A percentile compares a stretch with the other conserved stretches of the same genome.
These are phyloP conservation scores for Physella acuta DNA, from an alignment of 1,140 invertebrate genomes.

Conservation along the genomic window DNA sequence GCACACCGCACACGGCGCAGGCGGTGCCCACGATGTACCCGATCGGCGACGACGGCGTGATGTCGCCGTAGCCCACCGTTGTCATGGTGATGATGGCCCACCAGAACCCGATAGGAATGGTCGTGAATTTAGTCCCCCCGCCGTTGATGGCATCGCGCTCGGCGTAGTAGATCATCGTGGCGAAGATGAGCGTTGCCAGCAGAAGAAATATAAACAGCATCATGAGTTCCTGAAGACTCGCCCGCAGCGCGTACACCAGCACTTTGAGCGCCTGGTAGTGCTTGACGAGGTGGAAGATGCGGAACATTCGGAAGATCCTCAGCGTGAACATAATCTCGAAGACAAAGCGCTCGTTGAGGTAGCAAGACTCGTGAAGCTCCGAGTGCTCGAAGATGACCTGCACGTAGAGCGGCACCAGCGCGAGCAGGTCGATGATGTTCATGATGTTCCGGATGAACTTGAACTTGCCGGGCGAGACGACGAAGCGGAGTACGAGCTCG, in stretches of 20 bases:
- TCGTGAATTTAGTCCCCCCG: conserved; percentile 34
- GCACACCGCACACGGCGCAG: conserved; percentile 34
- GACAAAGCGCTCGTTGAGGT: conserved; percentile 47
- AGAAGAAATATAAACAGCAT: conserved; percentile 95
- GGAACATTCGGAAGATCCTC: conserved; percentile 56
- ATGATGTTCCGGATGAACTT: conserved; percentile 58
- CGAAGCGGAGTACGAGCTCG: conserved; percentile 59
- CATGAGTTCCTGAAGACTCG: conserved; percentile 54
- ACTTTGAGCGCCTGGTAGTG: conserved; percentile 56
- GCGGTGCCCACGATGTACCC: conserved; percentile 64
- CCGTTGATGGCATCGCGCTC: conserved; percentile 67
- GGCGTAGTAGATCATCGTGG: conserved; percentile 95
- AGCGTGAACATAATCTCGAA: conserved; percentile 54
- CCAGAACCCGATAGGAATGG: conserved; percentile 63
- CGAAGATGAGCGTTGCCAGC: conserved; percentile 95
- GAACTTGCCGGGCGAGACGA: conserved; percentile 58
- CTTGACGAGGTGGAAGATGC: conserved; percentile 55
- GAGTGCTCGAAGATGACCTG: conserved; percentile 45
- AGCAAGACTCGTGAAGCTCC: conserved; percentile 38
- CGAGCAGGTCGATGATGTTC: conserved; percentile 63
- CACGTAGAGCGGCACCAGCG: conserved; percentile 61
- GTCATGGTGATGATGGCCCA: conserved; percentile 67
- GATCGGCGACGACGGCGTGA: conserved; percentile 43
- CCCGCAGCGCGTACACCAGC: conserved; percentile 52
- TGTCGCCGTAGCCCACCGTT: conserved; percentile 63